These are phyloP conservation scores for Watsonalla cultraria DNA, from an alignment of 2,888 invertebrate genomes.

Conservation along the genomic window DNA sequence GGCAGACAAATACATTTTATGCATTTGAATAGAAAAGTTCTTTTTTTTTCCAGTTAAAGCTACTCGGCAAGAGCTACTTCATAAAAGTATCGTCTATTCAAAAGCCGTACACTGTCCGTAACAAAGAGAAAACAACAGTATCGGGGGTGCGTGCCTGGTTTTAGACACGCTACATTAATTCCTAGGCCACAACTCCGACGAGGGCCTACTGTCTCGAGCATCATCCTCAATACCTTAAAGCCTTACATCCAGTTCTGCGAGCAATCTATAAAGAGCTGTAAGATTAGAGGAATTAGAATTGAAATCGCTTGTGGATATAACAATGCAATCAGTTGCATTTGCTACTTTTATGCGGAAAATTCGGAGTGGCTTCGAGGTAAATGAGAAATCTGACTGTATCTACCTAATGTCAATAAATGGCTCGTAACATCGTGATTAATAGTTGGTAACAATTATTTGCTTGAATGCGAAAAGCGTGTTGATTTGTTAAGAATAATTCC, in stretches of 20 bases:
- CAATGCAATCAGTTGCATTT: slow-evolving; percentile 36
- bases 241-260: slow-evolving; percentile 5
- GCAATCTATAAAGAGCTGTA: slow-evolving; percentile 2
- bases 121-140: slow-evolving; percentile 37
- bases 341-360: slow-evolving; percentile 42
- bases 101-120: slow-evolving; percentile 29
- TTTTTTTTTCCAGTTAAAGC: too few relatives aligned
- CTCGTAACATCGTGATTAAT: too few relatives aligned
- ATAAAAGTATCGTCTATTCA: not conserved
- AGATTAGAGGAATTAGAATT: not conserved
- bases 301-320: slow-evolving; percentile 1
- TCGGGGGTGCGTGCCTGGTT: slow-evolving; percentile 54
- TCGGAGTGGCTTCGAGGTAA: slow-evolving; percentile 40
- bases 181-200: slow-evolving; percentile 56
- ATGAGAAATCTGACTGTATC: slow-evolving; percentile 19
- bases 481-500: too few relatives aligned
- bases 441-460: too few relatives aligned
- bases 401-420: slow-evolving; percentile 30
- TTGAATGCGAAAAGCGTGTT: too few relatives aligned
- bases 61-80: not conserved
- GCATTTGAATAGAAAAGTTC: too few relatives aligned
- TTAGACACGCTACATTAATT: slow-evolving; percentile 70
- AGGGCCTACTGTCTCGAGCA: slow-evolving; percentile 68
- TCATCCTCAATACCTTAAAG: slow-evolving; percentile 18
- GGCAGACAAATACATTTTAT: too few relatives aligned